These are phyloP conservation scores for Oxystoma pomonae DNA, from an alignment of 2,888 invertebrate genomes.

Conservation along the genomic window DNA sequence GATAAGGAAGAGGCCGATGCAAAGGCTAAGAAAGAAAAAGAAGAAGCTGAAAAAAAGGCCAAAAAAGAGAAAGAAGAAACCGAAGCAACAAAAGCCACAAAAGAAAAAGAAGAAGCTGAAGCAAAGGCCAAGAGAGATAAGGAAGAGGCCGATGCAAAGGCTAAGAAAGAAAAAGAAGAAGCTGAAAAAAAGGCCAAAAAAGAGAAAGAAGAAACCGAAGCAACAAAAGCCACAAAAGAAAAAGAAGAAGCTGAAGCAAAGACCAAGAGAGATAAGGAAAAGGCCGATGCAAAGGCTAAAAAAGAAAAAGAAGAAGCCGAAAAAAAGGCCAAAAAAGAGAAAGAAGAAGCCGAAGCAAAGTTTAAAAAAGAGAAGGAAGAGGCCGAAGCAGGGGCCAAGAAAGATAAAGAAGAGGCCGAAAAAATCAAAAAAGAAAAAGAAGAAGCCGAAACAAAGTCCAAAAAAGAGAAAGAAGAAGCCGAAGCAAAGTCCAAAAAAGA, in stretches of 20 bases:
- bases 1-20: slow-evolving; percentile 18
- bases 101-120: slow-evolving; percentile 18
- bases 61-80: slow-evolving; percentile 20
- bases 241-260: slow-evolving; percentile 22
- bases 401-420: slow-evolving; percentile 13
- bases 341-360: slow-evolving; percentile 21
- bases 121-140: slow-evolving; percentile 20
- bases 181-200: slow-evolving; percentile 18
- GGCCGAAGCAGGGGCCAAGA: slow-evolving; percentile 8
- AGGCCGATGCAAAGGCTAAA: slow-evolving; percentile 19
- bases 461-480: slow-evolving; percentile 23
- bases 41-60: slow-evolving; percentile 17
- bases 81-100: slow-evolving; percentile 20
- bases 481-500: slow-evolving; percentile 10
- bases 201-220: slow-evolving; percentile 20
- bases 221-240: slow-evolving; percentile 21
- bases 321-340: slow-evolving; percentile 20
- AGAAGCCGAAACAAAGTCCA: slow-evolving; percentile 10
- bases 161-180: slow-evolving; percentile 20
- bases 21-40: slow-evolving; percentile 12
- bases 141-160: slow-evolving; percentile 19
- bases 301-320: slow-evolving; percentile 26
- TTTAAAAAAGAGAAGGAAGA: slow-evolving; percentile 15
- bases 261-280: slow-evolving; percentile 18
- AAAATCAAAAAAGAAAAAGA: slow-evolving; percentile 23